Percentiles rank a stretch among this genome's conserved stretches.
phyloP scores from a whole-genome alignment of 1,140 invertebrate species.

The Coelopa frigida region DNA sequence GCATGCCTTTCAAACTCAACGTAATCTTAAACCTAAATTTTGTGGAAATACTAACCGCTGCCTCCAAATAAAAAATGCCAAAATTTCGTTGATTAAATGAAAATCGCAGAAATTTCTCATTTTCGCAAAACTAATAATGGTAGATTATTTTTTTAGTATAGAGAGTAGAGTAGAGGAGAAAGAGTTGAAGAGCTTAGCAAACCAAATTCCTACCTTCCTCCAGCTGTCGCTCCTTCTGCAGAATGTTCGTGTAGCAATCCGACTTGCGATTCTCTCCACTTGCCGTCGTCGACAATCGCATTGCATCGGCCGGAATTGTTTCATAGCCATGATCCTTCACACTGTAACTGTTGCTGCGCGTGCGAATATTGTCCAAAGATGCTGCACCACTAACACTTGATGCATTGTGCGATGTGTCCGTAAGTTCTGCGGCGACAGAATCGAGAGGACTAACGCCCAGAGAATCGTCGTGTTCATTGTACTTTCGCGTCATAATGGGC shows the following conservation, averaged over 20 bases:
- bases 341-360: constrained; percentile 35
- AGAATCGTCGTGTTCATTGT: constrained; percentile 26
- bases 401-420: constrained; percentile 27
- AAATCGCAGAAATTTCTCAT: constrained; percentile 37
- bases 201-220: constrained; percentile 26
- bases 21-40: too few species aligned
- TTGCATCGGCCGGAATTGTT: constrained; percentile 49
- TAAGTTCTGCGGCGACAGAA: constrained; percentile 23
- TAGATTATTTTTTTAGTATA: neutral
- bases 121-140: constrained; percentile 32
- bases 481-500: constrained; percentile 41
- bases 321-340: constrained; percentile 57
- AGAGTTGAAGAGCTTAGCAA: neutral
- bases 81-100: constrained; percentile 29
- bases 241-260: constrained; percentile 37
- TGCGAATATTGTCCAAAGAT: constrained; percentile 27
- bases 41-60: constrained; percentile 42
- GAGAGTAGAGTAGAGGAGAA: constrained; percentile 5
- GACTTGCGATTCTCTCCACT: constrained; percentile 42
- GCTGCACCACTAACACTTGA: neutral
- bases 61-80: constrained; percentile 39
- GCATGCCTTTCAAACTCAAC: too few species aligned
- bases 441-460: constrained; percentile 33
- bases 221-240: constrained; percentile 35
- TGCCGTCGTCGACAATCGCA: constrained; percentile 12